A percentile compares a stretch with the other conserved stretches of the same genome.
Evolutionary conservation across 2,888 invertebrate species (phyloP).

Genomic region (Ptycholaimellus sp.): DNA sequence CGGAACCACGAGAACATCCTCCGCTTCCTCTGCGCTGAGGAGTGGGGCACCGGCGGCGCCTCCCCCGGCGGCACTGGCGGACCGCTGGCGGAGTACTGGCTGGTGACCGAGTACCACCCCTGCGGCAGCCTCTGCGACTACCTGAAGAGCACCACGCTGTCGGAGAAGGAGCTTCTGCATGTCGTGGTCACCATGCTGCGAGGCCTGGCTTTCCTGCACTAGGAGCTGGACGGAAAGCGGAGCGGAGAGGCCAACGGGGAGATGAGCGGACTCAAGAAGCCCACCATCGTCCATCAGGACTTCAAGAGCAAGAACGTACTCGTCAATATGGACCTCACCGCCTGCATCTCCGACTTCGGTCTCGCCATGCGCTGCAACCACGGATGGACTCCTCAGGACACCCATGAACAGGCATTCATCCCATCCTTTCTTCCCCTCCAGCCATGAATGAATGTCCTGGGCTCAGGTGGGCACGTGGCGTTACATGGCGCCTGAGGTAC

Average conservation of each 20-base stretch:
- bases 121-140: slow-evolving; percentile 80
- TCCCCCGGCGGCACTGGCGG: no score
- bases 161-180: slow-evolving; percentile 58
- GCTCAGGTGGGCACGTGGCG: slow-evolving; percentile 49
- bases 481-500: slow-evolving; percentile 75
- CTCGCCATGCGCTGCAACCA: slow-evolving; percentile 72
- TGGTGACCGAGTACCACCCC: slow-evolving; percentile 79
- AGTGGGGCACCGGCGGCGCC: slow-evolving; percentile 41
- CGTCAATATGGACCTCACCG: slow-evolving; percentile 38
- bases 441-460: not conserved
- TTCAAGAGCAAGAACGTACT: slow-evolving; percentile 46
- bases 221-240: slow-evolving; percentile 45
- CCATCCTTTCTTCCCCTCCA: not conserved
- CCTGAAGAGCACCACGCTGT: slow-evolving; percentile 63
- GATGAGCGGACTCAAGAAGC: no score
- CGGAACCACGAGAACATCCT: slow-evolving; percentile 42
- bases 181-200: slow-evolving; percentile 65
- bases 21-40: slow-evolving; percentile 57
- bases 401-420: slow-evolving; percentile 56
- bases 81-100: slow-evolving; percentile 55
- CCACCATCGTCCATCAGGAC: slow-evolving; percentile 59
- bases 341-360: slow-evolving; percentile 91
- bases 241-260: slow-evolving; percentile 42
- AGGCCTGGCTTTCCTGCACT: slow-evolving; percentile 75
- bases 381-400: slow-evolving; percentile 63